Evolutionary conservation across 2,797 vertebrate genomes (phyloP).

Genomic region (Cyprinella venusta): DNA sequence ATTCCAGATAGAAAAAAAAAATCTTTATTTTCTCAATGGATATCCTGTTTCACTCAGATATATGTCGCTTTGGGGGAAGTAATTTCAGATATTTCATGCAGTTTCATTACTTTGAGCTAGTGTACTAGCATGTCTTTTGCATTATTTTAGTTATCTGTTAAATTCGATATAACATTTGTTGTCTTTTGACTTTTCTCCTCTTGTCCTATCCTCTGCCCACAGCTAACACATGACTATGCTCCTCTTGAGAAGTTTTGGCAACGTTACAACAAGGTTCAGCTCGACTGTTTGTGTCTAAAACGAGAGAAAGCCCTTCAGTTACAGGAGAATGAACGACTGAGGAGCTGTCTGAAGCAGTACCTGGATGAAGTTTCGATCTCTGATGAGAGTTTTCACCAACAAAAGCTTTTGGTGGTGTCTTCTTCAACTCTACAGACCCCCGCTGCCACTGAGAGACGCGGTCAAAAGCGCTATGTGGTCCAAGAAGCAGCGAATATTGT

Average conservation of each 20-base stretch:
- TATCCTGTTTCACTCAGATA: neutral
- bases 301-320: constrained; percentile 63
- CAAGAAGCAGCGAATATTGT: constrained; percentile 67
- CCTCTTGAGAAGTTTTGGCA: constrained; percentile 84
- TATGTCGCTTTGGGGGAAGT: neutral
- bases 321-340: constrained; percentile 72
- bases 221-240: constrained; percentile 75
- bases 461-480: constrained; percentile 56
- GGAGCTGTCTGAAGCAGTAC: constrained; percentile 76
- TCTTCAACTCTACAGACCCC: constrained; percentile 28
- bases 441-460: constrained; percentile 21
- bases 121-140: neutral
- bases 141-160: neutral
- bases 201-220: neutral
- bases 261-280: constrained; percentile 81
- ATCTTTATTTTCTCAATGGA: neutral
- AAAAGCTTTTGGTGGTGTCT: constrained; percentile 70
- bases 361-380: constrained; percentile 75
- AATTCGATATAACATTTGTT: neutral
- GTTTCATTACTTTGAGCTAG: neutral
- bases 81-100: neutral
- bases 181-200: neutral
- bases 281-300: constrained; percentile 79
- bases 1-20: neutral
- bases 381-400: constrained; percentile 69